Evolutionary conservation across 2,113 vertebrate species (phyloP).

Genomic region (Eupsittula cactorum): DNA sequence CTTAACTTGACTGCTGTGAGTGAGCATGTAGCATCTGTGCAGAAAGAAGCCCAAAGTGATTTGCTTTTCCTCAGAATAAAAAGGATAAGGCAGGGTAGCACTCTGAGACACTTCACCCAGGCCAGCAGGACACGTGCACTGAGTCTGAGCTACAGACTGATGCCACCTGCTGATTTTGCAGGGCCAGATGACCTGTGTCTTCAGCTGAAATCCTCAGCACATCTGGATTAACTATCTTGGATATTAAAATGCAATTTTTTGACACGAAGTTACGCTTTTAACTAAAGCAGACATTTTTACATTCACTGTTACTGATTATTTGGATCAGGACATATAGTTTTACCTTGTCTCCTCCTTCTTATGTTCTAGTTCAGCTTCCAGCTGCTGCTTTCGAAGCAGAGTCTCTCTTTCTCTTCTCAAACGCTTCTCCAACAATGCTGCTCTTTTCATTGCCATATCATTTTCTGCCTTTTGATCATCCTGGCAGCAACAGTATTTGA

Average conservation of each 20-base stretch:
- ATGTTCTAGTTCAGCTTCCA: constrained; percentile 90
- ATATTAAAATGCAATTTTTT: neutral
- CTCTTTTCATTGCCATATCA: constrained; percentile 93
- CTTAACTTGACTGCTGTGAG: neutral
- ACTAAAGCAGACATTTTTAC: neutral
- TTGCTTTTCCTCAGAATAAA: neutral
- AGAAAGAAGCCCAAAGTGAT: neutral
- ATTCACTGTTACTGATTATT: neutral
- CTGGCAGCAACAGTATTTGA: constrained; percentile 69
- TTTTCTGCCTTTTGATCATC: constrained; percentile 93
- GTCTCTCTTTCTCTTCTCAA: constrained; percentile 91
- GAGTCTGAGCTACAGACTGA: neutral
- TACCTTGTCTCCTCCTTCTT: constrained; percentile 96
- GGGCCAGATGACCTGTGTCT: neutral
- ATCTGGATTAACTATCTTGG: neutral
- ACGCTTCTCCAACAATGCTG: constrained; percentile 93
- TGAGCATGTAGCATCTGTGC: neutral
- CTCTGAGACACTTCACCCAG: neutral
- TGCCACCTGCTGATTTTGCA: neutral
- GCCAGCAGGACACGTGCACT: neutral
- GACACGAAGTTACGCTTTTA: neutral
- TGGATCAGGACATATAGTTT: neutral
- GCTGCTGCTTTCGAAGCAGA: constrained; percentile 89
- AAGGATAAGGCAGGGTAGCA: neutral
- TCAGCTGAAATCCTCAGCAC: neutral